These are phyloP conservation scores for Mercenaria mercenaria DNA, from an alignment of 1,140 invertebrate genomes.

Conservation along the genomic window DNA sequence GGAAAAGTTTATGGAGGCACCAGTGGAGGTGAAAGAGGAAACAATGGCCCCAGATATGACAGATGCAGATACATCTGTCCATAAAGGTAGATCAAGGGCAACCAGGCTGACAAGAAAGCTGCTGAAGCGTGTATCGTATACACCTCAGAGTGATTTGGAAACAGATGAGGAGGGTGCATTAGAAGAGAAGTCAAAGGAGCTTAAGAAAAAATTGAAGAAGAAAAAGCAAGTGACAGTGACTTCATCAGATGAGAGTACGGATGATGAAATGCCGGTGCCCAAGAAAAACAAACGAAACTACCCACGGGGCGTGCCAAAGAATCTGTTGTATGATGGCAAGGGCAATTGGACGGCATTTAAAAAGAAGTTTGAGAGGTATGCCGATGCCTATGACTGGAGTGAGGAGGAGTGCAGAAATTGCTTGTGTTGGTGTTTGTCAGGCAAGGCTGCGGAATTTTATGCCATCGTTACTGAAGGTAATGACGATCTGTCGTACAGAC, in stretches of 20 bases:
- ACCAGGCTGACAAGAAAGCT: no score
- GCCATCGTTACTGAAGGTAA: neutral
- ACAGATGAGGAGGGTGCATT: no score
- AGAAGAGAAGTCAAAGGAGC: no score
- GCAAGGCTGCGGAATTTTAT: constrained; percentile 22
- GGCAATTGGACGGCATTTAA: constrained; percentile 7
- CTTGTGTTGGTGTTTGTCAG: constrained; percentile 41
- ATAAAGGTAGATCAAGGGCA: neutral
- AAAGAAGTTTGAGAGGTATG: constrained; percentile 17
- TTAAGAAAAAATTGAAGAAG: no score
- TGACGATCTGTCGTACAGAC: neutral
- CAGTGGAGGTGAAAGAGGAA: no score
- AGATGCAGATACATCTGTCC: neutral
- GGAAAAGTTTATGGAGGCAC: no score
- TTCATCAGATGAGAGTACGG: no score
- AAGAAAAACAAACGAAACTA: no score
- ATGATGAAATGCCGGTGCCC: no score
- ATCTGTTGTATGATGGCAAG: neutral
- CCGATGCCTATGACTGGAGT: neutral
- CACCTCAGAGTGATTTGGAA: neutral
- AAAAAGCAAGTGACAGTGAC: no score
- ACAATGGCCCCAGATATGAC: no score
- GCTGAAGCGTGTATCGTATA: neutral
- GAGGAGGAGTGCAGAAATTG: neutral
- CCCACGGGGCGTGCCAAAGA: constrained; percentile 6